Conservation (phyloP, 2,797 vertebrate genomes). For the Gila robusta region DNA sequence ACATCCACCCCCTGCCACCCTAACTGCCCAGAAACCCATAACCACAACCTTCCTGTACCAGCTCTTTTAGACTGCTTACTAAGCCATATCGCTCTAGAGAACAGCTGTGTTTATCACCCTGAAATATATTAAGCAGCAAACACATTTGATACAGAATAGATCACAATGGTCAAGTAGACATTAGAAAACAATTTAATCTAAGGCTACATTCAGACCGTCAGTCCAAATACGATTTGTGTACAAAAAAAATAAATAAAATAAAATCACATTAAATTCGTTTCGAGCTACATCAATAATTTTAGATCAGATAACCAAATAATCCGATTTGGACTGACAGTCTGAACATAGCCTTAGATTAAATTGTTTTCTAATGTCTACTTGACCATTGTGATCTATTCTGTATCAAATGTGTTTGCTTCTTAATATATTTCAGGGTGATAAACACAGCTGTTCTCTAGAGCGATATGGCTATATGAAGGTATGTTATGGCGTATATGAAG, state of each 20-base stretch:
- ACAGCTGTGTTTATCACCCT: constrained; percentile 40
- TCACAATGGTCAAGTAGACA: background rate
- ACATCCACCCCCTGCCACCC: background rate
- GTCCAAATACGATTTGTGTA: too few species aligned
- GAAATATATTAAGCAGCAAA: background rate
- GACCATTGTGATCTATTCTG: too few species aligned
- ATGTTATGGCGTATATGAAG: too few species aligned
- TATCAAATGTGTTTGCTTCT: background rate
- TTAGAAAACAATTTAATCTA: background rate
- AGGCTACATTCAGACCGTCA: too few species aligned
- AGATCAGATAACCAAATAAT: too few species aligned
- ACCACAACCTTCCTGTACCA: constrained; percentile 37
- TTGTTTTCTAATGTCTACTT: too few species aligned
- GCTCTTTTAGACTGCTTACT: constrained; percentile 13
- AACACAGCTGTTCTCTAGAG: constrained; percentile 45
- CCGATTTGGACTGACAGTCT: too few species aligned
- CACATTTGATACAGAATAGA: background rate
- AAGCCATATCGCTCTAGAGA: constrained; percentile 32
- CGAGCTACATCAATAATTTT: too few species aligned
- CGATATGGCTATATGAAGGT: background rate
- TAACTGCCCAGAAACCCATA: background rate
- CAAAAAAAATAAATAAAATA: too few species aligned
- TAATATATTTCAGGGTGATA: constrained; percentile 11
- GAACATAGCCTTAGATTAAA: too few species aligned
- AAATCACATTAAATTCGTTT: too few species aligned